These are phyloP conservation scores for Sebastiscus tertius DNA, from an alignment of 2,797 vertebrate species.

Conservation along the genomic window DNA sequence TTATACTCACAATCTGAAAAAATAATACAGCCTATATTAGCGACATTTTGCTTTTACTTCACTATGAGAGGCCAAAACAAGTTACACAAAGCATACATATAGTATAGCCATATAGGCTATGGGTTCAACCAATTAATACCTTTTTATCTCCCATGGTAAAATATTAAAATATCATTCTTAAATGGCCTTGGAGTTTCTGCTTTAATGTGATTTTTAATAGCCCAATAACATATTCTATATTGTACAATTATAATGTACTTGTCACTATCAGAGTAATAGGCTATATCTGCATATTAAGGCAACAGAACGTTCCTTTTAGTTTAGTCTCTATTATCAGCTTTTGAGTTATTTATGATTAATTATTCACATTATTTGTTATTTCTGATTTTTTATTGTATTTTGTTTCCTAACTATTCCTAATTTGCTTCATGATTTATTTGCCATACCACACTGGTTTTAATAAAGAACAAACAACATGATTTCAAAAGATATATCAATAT, in stretches of 20 bases:
- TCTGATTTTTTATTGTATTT: neutral
- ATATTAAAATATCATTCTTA: neutral
- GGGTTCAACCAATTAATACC: neutral
- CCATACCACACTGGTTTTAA: neutral
- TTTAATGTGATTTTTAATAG: neutral
- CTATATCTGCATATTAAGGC: neutral
- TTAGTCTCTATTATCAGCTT: neutral
- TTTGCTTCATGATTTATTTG: neutral
- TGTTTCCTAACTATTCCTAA: neutral
- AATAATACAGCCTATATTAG: neutral
- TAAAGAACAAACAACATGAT: neutral
- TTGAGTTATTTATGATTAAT: neutral
- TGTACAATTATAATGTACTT: neutral
- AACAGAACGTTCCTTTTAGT: neutral
- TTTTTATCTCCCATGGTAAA: neutral
- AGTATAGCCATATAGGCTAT: neutral
- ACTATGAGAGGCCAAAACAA: neutral
- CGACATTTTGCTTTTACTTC: neutral
- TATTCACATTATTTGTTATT: neutral
- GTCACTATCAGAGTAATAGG: neutral
- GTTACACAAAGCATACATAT: neutral
- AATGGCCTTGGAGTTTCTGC: neutral
- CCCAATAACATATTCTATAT: neutral
- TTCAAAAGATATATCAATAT: neutral
- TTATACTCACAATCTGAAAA: too few relatives aligned